Base-by-base conservation (phyloP, 2,797 vertebrate species). In the Cichlasoma orientale region DNA sequence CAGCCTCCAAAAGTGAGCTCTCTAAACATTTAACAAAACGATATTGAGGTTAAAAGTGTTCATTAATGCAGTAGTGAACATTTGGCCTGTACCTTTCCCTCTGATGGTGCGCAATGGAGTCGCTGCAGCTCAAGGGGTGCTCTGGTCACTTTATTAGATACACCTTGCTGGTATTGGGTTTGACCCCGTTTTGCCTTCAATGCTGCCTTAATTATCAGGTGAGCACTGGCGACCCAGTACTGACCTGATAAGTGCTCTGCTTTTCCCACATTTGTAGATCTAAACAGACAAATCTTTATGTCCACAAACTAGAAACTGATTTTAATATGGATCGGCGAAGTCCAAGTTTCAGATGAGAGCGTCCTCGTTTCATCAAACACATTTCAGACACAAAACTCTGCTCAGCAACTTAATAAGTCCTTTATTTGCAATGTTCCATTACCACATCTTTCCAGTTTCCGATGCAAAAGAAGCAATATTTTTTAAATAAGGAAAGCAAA, bases 401-500 rank as follows among this genome's bases (percentile, higher is more conserved):
- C 78, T 92, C 87, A 88, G 94, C 93, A 95, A 95, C 93, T 93
- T 90, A 89, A 92, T 91, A 95, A 93, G 91, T 95, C 89, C 96
- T 97, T 96, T 96, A 96, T 96, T 96, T 95, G 95, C 93, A 95
- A 95, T 95, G 94, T 93, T 94, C 92, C 81, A 74, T 94, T 88
- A 93, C 91, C 95, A 95, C 96, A 93, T 90, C 94, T 93, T 95
- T 97, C 97, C 97, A 97, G 96, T 97, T 97, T 96, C 95, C 92
- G 93, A 96, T 94, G 97, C 96, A 96, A 97, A 97, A 97, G 96
- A 97, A 97, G 96, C 95, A 95, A 96, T 93, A 93, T 53, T 61
- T 63, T 63, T 63, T 63, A 63, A 63, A 63, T 10, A 63, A 63
- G 7, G 7, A 41, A 61, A 61, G 33, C 12, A 1, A 7, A 7